phyloP scores from a whole-genome alignment of 53 echinoderm and acorn worm genomes.

The Zoroaster sp. region DNA sequence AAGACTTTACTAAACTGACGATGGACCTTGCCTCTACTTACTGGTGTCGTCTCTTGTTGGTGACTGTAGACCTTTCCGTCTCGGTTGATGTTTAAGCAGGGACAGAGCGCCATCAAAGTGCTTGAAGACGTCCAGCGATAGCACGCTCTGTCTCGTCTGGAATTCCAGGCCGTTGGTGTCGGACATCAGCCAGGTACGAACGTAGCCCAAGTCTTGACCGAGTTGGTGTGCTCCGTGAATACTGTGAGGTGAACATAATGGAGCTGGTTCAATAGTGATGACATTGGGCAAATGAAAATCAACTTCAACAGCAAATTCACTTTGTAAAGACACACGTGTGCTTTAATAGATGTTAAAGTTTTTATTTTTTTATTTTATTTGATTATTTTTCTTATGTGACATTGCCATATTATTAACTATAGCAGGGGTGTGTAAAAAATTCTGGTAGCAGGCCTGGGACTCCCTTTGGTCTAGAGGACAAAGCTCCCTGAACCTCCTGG shows the following conservation, averaged over 20 bases:
- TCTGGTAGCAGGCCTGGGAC: no score
- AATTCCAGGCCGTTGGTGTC: constrained; percentile 64
- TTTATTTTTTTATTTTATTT: no score
- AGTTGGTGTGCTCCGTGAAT: constrained; percentile 90
- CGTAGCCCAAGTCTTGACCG: constrained; percentile 81
- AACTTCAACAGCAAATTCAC: no score
- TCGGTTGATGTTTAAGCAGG: constrained; percentile 90
- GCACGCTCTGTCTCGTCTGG: constrained; percentile 81
- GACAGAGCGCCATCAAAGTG: constrained; percentile 92
- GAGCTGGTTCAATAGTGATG: background rate
- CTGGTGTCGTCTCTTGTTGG: constrained; percentile 88
- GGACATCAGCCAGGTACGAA: constrained; percentile 83
- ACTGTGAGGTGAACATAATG: constrained; percentile 14
- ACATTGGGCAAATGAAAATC: no score
- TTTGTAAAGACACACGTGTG: no score
- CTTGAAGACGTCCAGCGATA: constrained; percentile 80
- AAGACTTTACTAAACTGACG: background rate
- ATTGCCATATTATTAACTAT: no score
- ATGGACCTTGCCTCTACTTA: constrained; percentile 37
- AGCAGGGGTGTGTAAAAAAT: no score
- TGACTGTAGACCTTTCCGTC: constrained; percentile 53
- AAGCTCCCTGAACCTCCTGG: no score
- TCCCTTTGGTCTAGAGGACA: no score
- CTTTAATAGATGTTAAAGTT: no score
- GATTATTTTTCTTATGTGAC: no score